Base-by-base conservation (phyloP, 2,888 invertebrate genomes). In the Lymantria dispar region DNA sequence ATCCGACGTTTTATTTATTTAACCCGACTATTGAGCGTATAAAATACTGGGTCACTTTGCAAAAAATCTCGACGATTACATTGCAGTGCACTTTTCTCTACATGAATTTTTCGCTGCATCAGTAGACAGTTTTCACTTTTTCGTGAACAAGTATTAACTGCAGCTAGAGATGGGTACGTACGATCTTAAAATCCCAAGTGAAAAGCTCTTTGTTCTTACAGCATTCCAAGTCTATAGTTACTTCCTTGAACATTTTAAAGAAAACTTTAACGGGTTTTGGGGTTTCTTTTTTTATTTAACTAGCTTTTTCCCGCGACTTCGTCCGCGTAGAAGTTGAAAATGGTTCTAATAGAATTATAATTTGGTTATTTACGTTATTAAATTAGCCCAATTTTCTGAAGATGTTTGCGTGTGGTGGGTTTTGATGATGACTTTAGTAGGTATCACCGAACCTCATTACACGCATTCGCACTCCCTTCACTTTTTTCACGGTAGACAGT, bases 201-300 rank as follows among this genome's bases (percentile, higher is more conserved):
- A 63, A 63, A 66, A 58, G 64, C 60, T 66, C 42, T 64, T 51
- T 57, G 48, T 56, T 60, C 49, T 64, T 56, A 64, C 56, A 59
- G 54, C 50, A 64, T 66, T 59, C 58, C 54, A 50, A 55, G 47
- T 56, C 51, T 53, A 55, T 56, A 58, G 58, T 54, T 54, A 53
- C 63, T 52, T 49, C 56, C 53, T 43, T 52, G 45, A 53, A 56
- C 52, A 50, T 51, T 53, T 56, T 52, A 50, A 48, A 43, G 47
- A 52, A 54, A 47, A 52, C 50, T n/a, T n/a, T n/a, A n/a, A 22
- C 22, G 5, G 5, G 22, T 22, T 22, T 22, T 22, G 22, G n/a
- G n/a, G n/a, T n/a, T n/a, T n/a, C n/a, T n/a, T n/a, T n/a, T n/a
- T n/a, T n/a, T n/a, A n/a, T n/a, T n/a, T n/a, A n/a, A n/a, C n/a